Evolutionary conservation across 2,113 vertebrate genomes (phyloP), one percentile per base, ranked within the genome.

Genomic region (Marmota flaviventris): DNA sequence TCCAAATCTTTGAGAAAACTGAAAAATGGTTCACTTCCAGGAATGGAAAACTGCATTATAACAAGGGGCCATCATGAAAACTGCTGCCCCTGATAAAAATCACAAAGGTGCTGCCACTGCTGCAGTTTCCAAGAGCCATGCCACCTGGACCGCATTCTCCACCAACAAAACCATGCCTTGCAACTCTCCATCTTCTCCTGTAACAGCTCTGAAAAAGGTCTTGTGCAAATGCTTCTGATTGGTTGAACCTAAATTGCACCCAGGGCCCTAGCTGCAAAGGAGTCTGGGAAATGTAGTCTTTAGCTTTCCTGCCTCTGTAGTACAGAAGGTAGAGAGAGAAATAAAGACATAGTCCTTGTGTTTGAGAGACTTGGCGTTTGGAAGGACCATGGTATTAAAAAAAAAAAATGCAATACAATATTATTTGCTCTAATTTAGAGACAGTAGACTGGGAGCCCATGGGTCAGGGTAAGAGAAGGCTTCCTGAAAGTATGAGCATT

Each of bases 211-310:
- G 73, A 84, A 20, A 65, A 22, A 53, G 9, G 20, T 18, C 85
- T 86, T 42, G 24, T 24, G 29, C 27, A 73, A 61, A 65, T n/a
- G 61, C 72, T 88, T 92, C 61, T 85, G 73, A 95, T 2, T 51
- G 69, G 45, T 51, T 75, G 63, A 90, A 63, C 20, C 67, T 48
- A 92, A 94, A 73, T 58, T 39, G 13, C 29, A 53, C 20, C 27
- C 13, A 85, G 58, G 34, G 75, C 39, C 37, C 70, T 94, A 75
- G 61, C 73, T 78, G 56, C 85, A 96, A 91, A 76, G 93, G 61
- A 82, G 29, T 85, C 77, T 93, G 69, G 93, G 86, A 96, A 97
- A 79, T 92, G 53, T 34, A 37, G 45, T 70, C 83, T 94, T 87
- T 61, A 29, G 61, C 48, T 70, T 70, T 58, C 37, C 16, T 22